Base-by-base conservation (phyloP, 2,888 invertebrate genomes). In the Odontocolon sp. region DNA sequence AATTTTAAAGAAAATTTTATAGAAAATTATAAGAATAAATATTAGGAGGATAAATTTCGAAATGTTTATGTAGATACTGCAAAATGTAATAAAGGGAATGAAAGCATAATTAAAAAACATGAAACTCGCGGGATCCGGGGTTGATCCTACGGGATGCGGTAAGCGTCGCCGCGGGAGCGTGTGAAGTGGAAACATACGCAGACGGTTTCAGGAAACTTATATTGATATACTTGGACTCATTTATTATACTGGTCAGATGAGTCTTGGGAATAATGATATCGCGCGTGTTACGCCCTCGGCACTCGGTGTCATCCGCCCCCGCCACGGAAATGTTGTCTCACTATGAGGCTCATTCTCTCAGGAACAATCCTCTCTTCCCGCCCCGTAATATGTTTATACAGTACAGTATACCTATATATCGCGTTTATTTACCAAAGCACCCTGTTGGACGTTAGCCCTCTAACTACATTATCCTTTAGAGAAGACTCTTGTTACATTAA, bases 201-300 rank as follows among this genome's bases (percentile, higher is more conserved):
- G 8, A 1, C 33, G 21, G 18, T 63, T 21, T 14, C 28, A 5
- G 38, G 14, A 28, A 21, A 31, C 63, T 33, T 18, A 11, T 4
- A 14, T 63, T 11, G 33, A 3, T 42, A 61, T 28, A 4, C 9
- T 40, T n/a, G 9, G 2, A n/a, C 74, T 67, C 68, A 69, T 69
- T 75, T 69, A 69, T 69, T 57, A 64, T 52, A 26, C 47, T 42
- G 14, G 21, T 47, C 63, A n/a, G 56, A 69, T 63, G 74, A 75
- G 57, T 57, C 42, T 45, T 63, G 57, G 57, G 47, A 64, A 69
- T 69, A 57, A 54, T 54, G 33, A 64, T 50, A 69, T 64, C 57
- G 50, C 16, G 47, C 33, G 74, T 52, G 45, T 31, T 64, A 66
- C 64, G 9, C 72, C 61, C 70, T 63, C 57, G 57, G 67, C 52